phyloP scores from a whole-genome alignment of 2,888 invertebrate species.

The Amblyjoppa proteus region DNA sequence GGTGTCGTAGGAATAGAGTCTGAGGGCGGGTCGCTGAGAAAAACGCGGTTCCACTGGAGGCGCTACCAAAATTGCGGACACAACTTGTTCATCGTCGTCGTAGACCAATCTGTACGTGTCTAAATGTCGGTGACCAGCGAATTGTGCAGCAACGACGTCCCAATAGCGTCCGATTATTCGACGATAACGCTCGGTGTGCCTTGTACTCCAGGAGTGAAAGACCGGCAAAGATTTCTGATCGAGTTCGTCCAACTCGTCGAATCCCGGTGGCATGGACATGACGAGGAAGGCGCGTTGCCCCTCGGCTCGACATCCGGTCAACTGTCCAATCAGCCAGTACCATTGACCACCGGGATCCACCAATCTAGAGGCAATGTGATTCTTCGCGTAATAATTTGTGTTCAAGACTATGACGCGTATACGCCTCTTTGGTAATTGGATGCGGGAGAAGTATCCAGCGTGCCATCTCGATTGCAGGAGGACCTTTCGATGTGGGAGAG shows the following conservation, averaged over 20 bases:
- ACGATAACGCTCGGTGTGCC: slow-evolving; percentile 3
- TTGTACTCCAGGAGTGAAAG: background rate
- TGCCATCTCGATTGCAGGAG: slow-evolving; percentile 1
- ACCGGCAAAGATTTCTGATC: background rate
- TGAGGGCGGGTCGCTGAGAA: background rate
- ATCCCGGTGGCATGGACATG: slow-evolving; percentile 1
- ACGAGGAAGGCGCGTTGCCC: background rate
- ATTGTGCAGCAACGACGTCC: slow-evolving; percentile 4
- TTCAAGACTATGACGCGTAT: slow-evolving; percentile 4
- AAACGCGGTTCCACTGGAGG: background rate
- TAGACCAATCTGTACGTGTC: slow-evolving; percentile 3
- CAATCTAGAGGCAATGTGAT: background rate
- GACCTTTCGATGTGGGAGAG: background rate
- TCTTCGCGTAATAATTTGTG: background rate
- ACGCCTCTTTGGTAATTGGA: background rate
- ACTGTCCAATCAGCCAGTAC: background rate
- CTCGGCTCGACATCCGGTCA: background rate
- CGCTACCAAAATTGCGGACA: background rate
- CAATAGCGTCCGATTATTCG: slow-evolving; percentile 4
- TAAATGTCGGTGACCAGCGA: background rate
- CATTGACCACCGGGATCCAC: background rate
- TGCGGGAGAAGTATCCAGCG: background rate
- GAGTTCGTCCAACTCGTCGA: slow-evolving; percentile 9
- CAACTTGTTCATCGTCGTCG: background rate
- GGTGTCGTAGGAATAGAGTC: slow-evolving; percentile 3